Evolutionary conservation across 2,888 invertebrate species (phyloP), one percentile per base, ranked within the genome.

Genomic region (Megamerina dolium): DNA sequence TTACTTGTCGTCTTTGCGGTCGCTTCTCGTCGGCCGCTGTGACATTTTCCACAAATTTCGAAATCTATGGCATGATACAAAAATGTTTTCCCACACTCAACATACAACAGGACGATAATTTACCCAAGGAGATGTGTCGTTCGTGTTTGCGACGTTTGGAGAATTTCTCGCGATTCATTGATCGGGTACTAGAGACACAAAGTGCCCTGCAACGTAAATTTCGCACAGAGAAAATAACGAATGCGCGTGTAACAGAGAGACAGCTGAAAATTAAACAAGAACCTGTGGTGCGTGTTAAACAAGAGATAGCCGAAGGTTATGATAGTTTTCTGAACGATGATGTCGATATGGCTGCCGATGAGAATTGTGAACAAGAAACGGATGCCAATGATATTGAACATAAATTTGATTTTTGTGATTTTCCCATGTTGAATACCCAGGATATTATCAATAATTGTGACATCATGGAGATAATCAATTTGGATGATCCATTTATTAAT

Each of bases 381-480:
- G 56, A 55, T 4, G 49, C 50, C 3, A 53, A 56, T 17, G 60
- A 53, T n/a, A 62, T 58, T 1, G 70, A 70, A 30, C 70, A 67
- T 23, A 70, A 70, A 47, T 67, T 60, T 37, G 61, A 63, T 18
- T 64, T 70, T 42, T 64, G 63, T 16, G 63, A 68, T 45, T 65
- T 69, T 46, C 66, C 71, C 16, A 56, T 64, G 50, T 48, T 65
- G 3, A 70, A 67, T 38, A 56, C 64, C 0, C 66, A 66, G 45
- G 68, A 68, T 34, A 69, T 71, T 0, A 66, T 71, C 3, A 66
- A 70, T 35, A 70, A 72, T 43, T 72, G 71, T 53, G 70, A 71
- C 52, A 70, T 71, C 30, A 70, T 71, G 67, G 70, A 71, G 49
- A 68, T 71, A 2, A 67, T 72, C 4, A 66, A 70, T 34, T 51